Conservation (phyloP, 2,113 vertebrate species). For the Sinocyclocheilus rhinocerous region DNA sequence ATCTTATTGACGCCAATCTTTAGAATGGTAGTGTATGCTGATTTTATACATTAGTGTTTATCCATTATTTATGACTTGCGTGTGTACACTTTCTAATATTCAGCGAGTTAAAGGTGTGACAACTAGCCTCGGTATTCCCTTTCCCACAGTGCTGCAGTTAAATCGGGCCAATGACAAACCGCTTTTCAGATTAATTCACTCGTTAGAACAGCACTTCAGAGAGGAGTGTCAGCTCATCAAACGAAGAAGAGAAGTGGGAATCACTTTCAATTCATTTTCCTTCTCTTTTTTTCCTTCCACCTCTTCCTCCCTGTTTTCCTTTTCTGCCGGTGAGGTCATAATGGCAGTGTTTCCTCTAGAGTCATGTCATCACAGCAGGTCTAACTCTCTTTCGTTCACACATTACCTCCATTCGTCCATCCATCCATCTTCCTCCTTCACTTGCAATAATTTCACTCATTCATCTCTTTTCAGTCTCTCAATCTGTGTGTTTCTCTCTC, state of each 20-base stretch:
- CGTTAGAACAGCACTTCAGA: slow-evolving; percentile 21
- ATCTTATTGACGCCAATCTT: neutral
- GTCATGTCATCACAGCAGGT: slow-evolving; percentile 22
- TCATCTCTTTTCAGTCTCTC: slow-evolving; percentile 34
- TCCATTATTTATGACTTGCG: neutral
- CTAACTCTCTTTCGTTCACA: slow-evolving; percentile 35
- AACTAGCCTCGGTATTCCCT: neutral
- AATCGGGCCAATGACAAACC: neutral
- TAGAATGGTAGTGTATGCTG: neutral
- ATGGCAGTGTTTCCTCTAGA: slow-evolving; percentile 17
- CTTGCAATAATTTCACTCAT: slow-evolving; percentile 27
- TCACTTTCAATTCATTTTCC: slow-evolving; percentile 5
- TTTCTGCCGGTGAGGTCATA: slow-evolving; percentile 32
- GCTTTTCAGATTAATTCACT: slow-evolving; percentile 21
- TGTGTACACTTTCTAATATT: neutral
- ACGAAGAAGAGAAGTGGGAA: slow-evolving; percentile 7
- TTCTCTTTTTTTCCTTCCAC: neutral
- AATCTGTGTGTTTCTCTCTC: slow-evolving; percentile 13
- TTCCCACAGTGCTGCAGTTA: neutral
- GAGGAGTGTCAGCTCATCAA: slow-evolving; percentile 35
- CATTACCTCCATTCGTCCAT: slow-evolving; percentile 15
- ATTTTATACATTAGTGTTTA: neutral
- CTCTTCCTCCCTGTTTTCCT: slow-evolving; percentile 10
- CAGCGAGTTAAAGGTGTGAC: neutral
- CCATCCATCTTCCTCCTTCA: slow-evolving; percentile 41